These are phyloP conservation scores for Thinocorus orbignyianus DNA, from an alignment of 2,113 vertebrate species.

Conservation along the genomic window DNA sequence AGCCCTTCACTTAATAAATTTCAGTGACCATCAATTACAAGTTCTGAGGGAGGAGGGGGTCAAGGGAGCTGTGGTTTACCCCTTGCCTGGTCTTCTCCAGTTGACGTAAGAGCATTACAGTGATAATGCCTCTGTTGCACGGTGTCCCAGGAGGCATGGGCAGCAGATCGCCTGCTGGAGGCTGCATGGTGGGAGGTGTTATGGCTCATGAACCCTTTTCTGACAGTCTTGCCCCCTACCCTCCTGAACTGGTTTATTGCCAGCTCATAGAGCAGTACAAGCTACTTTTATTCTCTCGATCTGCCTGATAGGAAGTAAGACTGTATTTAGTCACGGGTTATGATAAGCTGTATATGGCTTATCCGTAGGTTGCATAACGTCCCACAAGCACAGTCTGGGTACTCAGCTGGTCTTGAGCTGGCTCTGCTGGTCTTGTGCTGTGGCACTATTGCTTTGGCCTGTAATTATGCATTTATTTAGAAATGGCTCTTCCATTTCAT, in stretches of 20 bases:
- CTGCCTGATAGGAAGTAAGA: background rate
- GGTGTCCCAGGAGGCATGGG: background rate
- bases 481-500: background rate
- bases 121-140: background rate
- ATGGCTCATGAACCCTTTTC: background rate
- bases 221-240: background rate
- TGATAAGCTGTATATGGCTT: background rate
- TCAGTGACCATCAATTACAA: background rate
- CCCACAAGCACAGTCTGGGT: background rate
- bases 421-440: background rate
- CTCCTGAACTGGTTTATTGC: background rate
- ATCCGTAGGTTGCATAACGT: background rate
- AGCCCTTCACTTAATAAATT: background rate
- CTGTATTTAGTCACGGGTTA: background rate
- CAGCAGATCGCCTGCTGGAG: fast-evolving
- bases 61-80: background rate
- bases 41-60: fast-evolving
- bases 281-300: background rate
- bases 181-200: background rate
- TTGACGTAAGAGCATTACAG: conserved; percentile 18
- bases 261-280: background rate
- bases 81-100: background rate
- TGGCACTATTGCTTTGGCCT: background rate
- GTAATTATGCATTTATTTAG: background rate
- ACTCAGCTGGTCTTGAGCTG: background rate